phyloP scores from a whole-genome alignment of 2,888 invertebrate species.

The Uropetala carovei region DNA sequence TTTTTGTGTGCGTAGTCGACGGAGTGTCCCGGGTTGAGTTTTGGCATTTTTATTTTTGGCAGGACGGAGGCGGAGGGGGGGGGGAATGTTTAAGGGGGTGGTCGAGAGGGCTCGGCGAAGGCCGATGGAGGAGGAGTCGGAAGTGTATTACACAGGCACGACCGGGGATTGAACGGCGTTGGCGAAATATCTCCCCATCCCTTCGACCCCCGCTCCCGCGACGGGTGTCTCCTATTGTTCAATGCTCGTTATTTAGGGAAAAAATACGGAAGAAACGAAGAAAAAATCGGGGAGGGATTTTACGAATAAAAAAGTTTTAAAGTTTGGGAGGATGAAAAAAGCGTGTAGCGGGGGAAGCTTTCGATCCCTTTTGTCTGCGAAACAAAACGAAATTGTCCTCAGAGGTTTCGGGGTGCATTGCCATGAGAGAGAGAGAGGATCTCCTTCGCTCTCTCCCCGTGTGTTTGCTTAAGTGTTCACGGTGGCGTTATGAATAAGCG shows the following conservation, averaged over 20 bases:
- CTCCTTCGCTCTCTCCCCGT: neutral
- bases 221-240: neutral
- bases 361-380: neutral
- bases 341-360: neutral
- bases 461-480: constrained; percentile 17
- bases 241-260: neutral
- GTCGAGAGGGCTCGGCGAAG: neutral
- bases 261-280: neutral
- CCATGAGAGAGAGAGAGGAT: neutral
- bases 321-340: neutral
- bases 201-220: neutral
- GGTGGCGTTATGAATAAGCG: constrained; percentile 6
- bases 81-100: neutral
- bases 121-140: neutral
- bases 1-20: constrained; percentile 49
- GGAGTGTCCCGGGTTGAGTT: neutral
- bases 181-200: neutral
- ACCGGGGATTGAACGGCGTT: neutral
- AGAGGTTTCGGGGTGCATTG: neutral
- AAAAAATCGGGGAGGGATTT: neutral
- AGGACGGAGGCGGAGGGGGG: neutral
- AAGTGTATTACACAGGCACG: neutral
- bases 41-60: neutral
- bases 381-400: constrained; percentile 32
- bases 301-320: neutral